These are phyloP conservation scores for Adoxophyes honmai DNA, from an alignment of 1,140 invertebrate genomes.

Conservation along the genomic window DNA sequence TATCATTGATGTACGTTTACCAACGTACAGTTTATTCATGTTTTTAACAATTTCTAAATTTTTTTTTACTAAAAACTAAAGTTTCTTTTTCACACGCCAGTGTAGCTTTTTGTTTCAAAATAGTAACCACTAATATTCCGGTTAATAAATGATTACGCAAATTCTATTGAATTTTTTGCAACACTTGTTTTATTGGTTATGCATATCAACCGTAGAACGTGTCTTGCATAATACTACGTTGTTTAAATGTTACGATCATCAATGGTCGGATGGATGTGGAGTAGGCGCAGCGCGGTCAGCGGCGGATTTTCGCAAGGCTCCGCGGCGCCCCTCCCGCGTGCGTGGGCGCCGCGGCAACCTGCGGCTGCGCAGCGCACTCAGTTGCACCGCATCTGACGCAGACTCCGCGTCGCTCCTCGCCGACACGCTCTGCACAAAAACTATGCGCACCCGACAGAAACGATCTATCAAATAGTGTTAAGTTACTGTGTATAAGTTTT, in stretches of 20 bases:
- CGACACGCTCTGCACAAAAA: slow-evolving; percentile 28
- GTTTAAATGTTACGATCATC: slow-evolving; percentile 6
- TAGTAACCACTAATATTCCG: too few species aligned
- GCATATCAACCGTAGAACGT: background rate
- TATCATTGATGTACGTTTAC: too few species aligned
- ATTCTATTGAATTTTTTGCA: background rate
- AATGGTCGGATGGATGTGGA: slow-evolving; percentile 17
- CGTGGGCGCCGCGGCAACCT: slow-evolving; percentile 33
- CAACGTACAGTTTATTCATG: too few species aligned
- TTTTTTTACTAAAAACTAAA: too few species aligned
- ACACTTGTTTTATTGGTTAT: background rate
- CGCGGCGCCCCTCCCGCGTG: slow-evolving; percentile 52
- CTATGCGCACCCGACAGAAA: slow-evolving; percentile 58
- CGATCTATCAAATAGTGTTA: slow-evolving; percentile 72
- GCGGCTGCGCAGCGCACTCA: slow-evolving; percentile 18
- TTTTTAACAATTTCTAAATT: too few species aligned
- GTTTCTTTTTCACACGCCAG: too few species aligned
- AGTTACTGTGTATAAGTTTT: slow-evolving; percentile 46
- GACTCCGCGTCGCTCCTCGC: slow-evolving; percentile 30
- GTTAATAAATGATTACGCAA: too few species aligned
- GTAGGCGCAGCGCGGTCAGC: slow-evolving; percentile 35
- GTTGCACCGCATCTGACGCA: slow-evolving; percentile 36
- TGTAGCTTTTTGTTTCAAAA: too few species aligned
- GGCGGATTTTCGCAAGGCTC: slow-evolving; percentile 69
- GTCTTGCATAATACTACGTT: background rate